Conservation (phyloP, 2,113 vertebrate species). For the Agapornis roseicollis region DNA sequence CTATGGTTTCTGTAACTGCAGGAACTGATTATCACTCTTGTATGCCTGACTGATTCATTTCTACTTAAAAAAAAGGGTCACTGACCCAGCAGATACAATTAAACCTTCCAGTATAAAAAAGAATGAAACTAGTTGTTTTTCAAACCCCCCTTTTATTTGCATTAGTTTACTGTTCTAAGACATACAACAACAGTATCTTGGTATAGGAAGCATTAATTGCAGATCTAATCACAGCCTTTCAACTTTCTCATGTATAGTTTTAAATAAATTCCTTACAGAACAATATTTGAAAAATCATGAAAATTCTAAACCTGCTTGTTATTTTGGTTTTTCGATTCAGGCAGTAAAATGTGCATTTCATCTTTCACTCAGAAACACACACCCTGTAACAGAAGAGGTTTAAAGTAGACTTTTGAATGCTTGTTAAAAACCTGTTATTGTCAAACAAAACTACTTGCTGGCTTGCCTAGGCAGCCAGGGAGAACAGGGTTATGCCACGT, state of each 20-base stretch:
- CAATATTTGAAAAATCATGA: neutral
- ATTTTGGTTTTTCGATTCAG: neutral
- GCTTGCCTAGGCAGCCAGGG: neutral
- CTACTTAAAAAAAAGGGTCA: neutral
- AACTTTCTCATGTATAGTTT: neutral
- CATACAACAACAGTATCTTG: neutral
- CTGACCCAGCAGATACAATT: neutral
- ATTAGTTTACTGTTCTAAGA: neutral
- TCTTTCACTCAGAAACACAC: neutral
- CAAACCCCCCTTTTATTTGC: neutral
- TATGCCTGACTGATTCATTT: neutral
- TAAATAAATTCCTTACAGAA: neutral
- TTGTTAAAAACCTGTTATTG: neutral
- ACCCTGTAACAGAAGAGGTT: neutral
- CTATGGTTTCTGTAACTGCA: neutral
- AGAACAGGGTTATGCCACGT: neutral
- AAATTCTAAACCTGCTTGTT: neutral
- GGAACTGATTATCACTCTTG: neutral
- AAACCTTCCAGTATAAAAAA: neutral
- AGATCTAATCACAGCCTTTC: neutral
- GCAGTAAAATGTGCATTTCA: neutral
- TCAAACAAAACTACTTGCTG: neutral
- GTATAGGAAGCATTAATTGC: neutral
- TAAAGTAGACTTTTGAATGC: neutral
- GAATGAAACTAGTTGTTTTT: neutral